Percentiles rank a stretch among this genome's conserved stretches.
These are phyloP conservation scores for Catocala sponsa DNA, from an alignment of 2,888 invertebrate genomes.

Conservation along the genomic window DNA sequence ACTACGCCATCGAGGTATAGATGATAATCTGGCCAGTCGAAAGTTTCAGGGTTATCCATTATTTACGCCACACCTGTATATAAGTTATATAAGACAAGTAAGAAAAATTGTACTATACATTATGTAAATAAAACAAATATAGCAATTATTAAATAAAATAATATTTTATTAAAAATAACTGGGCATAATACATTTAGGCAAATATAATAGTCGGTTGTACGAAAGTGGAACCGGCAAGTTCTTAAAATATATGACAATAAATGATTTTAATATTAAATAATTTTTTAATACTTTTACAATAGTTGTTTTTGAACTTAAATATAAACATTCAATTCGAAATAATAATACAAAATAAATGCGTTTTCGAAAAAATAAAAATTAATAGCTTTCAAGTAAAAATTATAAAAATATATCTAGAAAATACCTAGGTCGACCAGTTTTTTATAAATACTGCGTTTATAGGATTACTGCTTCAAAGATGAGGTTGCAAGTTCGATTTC, in stretches of 20 bases:
- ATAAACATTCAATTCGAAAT: slow-evolving; percentile 28
- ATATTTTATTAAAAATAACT: slow-evolving; percentile 12
- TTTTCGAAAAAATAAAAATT: slow-evolving; percentile 14
- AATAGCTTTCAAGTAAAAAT: slow-evolving; percentile 5
- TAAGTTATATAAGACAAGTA: too few relatives aligned
- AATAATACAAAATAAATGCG: slow-evolving; percentile 41
- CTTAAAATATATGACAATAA: slow-evolving; percentile 1
- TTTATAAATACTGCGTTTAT: slow-evolving; percentile 31
- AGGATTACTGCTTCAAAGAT: too few relatives aligned
- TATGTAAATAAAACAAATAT: slow-evolving; percentile 1
- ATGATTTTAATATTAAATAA: neutral
- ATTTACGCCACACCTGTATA: too few relatives aligned
- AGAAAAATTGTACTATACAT: too few relatives aligned
- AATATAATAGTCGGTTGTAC: neutral
- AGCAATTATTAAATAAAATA: slow-evolving; percentile 6
- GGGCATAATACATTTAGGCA: slow-evolving; percentile 10
- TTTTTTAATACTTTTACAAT: slow-evolving; percentile 8
- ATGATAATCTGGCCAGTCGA: too few relatives aligned
- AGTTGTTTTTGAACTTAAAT: neutral
- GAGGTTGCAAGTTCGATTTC: too few relatives aligned
- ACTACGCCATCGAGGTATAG: too few relatives aligned
- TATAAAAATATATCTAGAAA: neutral
- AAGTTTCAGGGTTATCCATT: too few relatives aligned
- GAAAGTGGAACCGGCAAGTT: neutral
- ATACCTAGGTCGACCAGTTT: slow-evolving; percentile 44